Conservation (phyloP, 35 echinoderm and acorn worm species). For the Patiria miniata region DNA sequence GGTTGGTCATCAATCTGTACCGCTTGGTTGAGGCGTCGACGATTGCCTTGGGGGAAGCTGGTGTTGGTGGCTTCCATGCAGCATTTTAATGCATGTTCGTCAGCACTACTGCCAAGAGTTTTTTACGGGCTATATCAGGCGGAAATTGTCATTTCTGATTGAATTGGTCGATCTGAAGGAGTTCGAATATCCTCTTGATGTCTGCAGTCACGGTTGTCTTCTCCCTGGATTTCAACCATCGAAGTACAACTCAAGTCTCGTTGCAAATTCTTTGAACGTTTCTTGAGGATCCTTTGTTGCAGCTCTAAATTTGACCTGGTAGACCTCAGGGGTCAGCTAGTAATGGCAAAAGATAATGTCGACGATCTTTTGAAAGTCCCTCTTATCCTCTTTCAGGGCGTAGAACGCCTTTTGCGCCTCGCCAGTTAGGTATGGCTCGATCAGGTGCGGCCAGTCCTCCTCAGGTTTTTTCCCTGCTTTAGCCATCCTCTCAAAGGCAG, state of each 20-base stretch:
- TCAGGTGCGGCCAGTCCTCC: no score
- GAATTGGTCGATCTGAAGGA: conserved; percentile 30
- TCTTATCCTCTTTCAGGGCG: conserved; percentile 22
- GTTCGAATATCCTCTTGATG: not conserved
- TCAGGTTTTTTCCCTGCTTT: not conserved
- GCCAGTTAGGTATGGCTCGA: no score
- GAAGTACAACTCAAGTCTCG: conserved; percentile 24
- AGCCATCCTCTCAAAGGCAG: conserved; percentile 47
- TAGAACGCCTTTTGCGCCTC: no score
- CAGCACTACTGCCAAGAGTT: conserved; percentile 6
- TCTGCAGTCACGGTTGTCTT: not conserved
- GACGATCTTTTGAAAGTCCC: conserved; percentile 22
- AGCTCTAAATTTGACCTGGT: conserved; percentile 37
- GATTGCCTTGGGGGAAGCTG: no score
- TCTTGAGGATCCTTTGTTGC: conserved; percentile 28
- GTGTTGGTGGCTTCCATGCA: no score
- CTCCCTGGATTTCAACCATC: conserved; percentile 10
- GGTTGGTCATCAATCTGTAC: no score
- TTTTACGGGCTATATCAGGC: conserved; percentile 17
- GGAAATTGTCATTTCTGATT: conserved; percentile 10
- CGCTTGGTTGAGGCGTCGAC: no score
- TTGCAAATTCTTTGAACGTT: conserved; percentile 47
- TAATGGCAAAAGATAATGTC: conserved; percentile 19
- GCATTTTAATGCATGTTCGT: not conserved
- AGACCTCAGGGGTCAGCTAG: conserved; percentile 30